phyloP scores from a whole-genome alignment of 2,797 vertebrate species.

The Gadopsis marmoratus region DNA sequence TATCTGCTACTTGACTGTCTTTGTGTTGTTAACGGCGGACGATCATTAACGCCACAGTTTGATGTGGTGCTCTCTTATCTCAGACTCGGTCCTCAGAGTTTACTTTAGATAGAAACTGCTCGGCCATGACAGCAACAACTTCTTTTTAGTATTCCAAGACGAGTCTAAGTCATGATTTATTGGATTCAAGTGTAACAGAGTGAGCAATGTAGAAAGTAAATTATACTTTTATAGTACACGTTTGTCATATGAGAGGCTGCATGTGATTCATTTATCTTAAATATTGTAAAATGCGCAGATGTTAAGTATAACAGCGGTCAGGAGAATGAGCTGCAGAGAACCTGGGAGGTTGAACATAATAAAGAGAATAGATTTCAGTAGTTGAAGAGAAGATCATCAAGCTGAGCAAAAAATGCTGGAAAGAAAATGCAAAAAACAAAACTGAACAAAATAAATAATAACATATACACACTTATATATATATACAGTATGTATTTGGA shows the following conservation, averaged over 20 bases:
- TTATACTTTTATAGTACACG: conserved; percentile 34
- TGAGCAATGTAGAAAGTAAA: conserved; percentile 45
- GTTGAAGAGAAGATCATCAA: neutral
- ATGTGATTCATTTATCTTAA: conserved; percentile 25
- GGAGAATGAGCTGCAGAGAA: conserved; percentile 9
- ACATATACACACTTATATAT: no score
- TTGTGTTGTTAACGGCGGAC: conserved; percentile 82
- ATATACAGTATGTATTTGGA: no score
- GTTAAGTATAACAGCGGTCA: conserved; percentile 21
- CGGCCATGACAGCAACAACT: conserved; percentile 69
- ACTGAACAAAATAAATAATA: no score
- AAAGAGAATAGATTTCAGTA: neutral
- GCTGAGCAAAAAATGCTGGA: neutral
- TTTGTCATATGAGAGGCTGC: conserved; percentile 34
- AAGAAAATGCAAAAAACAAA: neutral
- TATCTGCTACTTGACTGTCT: conserved; percentile 83
- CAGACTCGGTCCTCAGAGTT: conserved; percentile 76
- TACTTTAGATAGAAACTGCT: conserved; percentile 77
- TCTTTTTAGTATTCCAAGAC: conserved; percentile 39
- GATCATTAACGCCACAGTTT: conserved; percentile 82
- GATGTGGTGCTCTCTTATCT: conserved; percentile 82
- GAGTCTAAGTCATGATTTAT: conserved; percentile 48
- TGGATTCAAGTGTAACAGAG: conserved; percentile 43
- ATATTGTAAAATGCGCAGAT: conserved; percentile 10
- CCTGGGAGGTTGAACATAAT: neutral